Evolutionary conservation across 2,888 invertebrate species (phyloP), one percentile per base, ranked within the genome.

Genomic region (Nezara viridula): DNA sequence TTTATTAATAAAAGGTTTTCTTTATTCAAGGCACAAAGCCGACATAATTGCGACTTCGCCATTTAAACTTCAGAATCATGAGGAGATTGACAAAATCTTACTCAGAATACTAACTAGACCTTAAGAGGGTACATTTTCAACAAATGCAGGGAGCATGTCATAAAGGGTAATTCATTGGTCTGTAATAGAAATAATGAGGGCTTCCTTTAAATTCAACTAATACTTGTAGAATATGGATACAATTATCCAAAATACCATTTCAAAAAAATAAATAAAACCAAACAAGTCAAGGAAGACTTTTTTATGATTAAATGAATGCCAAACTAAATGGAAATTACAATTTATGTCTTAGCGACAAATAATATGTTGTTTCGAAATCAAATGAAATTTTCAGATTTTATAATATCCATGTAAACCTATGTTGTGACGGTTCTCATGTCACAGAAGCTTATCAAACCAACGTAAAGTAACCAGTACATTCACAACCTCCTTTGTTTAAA

Each of bases 11-110:
- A 92, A 87, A 92, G 92, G 89, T 92, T 92, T 73, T 93, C 92
- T 91, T 93, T 93, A 89, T 92, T 92, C 91, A 93, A 92, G 91
- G 93, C 93, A 91, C 93, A 93, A 81, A 93, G 92, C 92, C 93
- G 93, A 92, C 93, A 93, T 85, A 90, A 89, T 55, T 91, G 90
- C 50, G 52, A 86, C 49, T 89, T 87, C 40, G 50, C 87, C 73
- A 81, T 88, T 88, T 89, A 87, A 49, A 27, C 81, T 47, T 88
- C 66, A 55, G 44, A 24, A 50, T 50, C 88, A 88, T 88, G 21
- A 27, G 52, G 16, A 88, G 21, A 52, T 52, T 85, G 40, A 44
- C 44, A 47, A 44, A 37, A 37, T 19, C 66, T 37, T 19, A 73
- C 66, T 37, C 32, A 7, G 37, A 73, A 37, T 32, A n/a, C 7